phyloP scores from a whole-genome alignment of 2,888 invertebrate species.

The Achlya flavicornis region DNA sequence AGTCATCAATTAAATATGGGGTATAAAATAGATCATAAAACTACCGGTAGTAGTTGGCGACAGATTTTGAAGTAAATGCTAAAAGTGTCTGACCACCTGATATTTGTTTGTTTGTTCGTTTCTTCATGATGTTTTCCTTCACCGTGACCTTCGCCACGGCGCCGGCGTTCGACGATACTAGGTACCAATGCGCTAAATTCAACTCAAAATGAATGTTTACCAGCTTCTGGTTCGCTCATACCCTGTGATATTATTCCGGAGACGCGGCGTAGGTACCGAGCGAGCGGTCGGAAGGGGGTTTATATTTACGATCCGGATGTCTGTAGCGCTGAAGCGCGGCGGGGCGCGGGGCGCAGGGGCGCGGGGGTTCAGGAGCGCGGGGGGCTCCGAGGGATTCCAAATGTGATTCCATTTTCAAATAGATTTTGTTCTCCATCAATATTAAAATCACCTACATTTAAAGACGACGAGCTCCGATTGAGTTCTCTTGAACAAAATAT shows the following conservation, averaged over 20 bases:
- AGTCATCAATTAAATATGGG: neutral
- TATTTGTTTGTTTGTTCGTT: no score
- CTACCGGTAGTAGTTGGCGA: no score
- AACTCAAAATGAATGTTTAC: no score
- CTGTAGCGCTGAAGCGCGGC: neutral
- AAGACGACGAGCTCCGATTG: neutral
- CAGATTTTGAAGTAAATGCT: no score
- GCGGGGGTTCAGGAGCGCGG: neutral
- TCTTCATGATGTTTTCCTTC: no score
- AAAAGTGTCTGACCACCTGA: no score
- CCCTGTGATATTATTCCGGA: conserved; percentile 11
- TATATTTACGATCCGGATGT: conserved; percentile 13
- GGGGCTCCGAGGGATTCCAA: neutral
- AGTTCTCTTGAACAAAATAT: neutral
- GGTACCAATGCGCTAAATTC: no score
- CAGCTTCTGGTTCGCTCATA: neutral
- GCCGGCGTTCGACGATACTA: no score
- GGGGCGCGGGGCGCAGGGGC: neutral
- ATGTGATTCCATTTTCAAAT: conserved; percentile 1
- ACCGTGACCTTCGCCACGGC: no score
- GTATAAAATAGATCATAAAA: no score
- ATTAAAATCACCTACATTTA: neutral
- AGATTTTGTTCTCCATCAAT: neutral
- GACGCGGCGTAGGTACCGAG: neutral
- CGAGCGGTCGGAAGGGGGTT: neutral